A percentile compares a stretch with the other conserved stretches of the same genome.
Conservation (phyloP, 2,888 invertebrate genomes). For the Cryptus viduatorius region DNA sequence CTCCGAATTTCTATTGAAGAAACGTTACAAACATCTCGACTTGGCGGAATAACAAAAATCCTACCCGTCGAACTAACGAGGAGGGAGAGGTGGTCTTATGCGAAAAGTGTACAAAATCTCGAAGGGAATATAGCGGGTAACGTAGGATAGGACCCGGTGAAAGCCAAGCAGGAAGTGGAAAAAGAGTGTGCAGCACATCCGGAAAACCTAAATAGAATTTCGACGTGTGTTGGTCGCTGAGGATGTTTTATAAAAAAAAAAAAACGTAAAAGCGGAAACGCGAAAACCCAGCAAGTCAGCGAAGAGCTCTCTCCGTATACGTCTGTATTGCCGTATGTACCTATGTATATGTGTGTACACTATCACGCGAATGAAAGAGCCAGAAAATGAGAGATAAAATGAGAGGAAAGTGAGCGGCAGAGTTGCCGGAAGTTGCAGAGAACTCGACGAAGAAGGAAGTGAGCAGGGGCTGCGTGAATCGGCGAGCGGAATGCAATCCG, state of each 20-base stretch:
- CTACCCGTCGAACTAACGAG: slow-evolving; percentile 37
- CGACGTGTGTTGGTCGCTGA: slow-evolving; percentile 35
- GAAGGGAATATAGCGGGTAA: slow-evolving; percentile 4
- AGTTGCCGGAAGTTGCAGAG: slow-evolving; percentile 65
- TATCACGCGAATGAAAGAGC: slow-evolving; percentile 68
- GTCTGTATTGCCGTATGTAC: neutral
- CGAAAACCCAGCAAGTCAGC: slow-evolving; percentile 63
- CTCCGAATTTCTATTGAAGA: slow-evolving; percentile 18
- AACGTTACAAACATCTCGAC: slow-evolving; percentile 34
- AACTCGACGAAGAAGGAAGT: slow-evolving; percentile 53
- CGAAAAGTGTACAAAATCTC: slow-evolving; percentile 33
- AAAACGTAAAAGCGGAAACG: slow-evolving; percentile 53
- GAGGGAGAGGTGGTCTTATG: neutral
- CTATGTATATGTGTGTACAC: slow-evolving; percentile 43
- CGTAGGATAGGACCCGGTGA: slow-evolving; percentile 9
- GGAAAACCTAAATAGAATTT: slow-evolving; percentile 57
- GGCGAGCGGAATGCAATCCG: slow-evolving; percentile 70
- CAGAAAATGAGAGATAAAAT: slow-evolving; percentile 67
- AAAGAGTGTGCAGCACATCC: slow-evolving; percentile 42
- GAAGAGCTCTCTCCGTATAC: slow-evolving; percentile 62
- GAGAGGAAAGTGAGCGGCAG: slow-evolving; percentile 57
- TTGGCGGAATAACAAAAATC: slow-evolving; percentile 45
- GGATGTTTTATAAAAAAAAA: slow-evolving; percentile 37
- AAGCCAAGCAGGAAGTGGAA: slow-evolving; percentile 41
- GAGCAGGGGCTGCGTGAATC: slow-evolving; percentile 43